phyloP scores from a whole-genome alignment of 2,888 invertebrate genomes.

The Muscina levida region DNA sequence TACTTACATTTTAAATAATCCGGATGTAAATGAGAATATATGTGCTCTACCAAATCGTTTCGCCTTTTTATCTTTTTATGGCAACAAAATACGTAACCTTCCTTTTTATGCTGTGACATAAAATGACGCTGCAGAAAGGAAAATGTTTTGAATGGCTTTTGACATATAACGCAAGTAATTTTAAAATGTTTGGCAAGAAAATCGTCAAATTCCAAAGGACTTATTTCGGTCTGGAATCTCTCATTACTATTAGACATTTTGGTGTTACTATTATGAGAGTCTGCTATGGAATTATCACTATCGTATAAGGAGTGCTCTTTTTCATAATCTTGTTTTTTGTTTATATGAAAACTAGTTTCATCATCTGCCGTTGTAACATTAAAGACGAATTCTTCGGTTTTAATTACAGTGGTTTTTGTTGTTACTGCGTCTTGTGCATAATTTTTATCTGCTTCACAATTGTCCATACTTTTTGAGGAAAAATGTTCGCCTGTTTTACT shows the following conservation, averaged over 20 bases:
- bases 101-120: slow-evolving; percentile 66
- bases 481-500: too few relatives aligned
- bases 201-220: slow-evolving; percentile 39
- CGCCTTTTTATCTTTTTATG: slow-evolving; percentile 75
- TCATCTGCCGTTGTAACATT: too few relatives aligned
- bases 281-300: background rate
- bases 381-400: background rate
- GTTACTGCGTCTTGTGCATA: too few relatives aligned
- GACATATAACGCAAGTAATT: slow-evolving; percentile 59
- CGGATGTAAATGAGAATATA: slow-evolving; percentile 76
- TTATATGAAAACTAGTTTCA: background rate
- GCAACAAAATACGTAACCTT: slow-evolving; percentile 76
- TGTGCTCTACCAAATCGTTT: slow-evolving; percentile 76
- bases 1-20: slow-evolving; percentile 74
- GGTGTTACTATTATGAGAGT: background rate
- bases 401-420: too few relatives aligned
- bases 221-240: background rate
- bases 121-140: slow-evolving; percentile 57
- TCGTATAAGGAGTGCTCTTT: background rate
- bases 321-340: background rate
- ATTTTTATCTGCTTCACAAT: too few relatives aligned
- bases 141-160: slow-evolving; percentile 52
- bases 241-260: background rate
- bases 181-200: slow-evolving; percentile 62
- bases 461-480: too few relatives aligned